A percentile compares a stretch with the other conserved stretches of the same genome.
These are phyloP conservation scores for Neoniphon sammara DNA, from an alignment of 2,797 vertebrate species.

Conservation along the genomic window DNA sequence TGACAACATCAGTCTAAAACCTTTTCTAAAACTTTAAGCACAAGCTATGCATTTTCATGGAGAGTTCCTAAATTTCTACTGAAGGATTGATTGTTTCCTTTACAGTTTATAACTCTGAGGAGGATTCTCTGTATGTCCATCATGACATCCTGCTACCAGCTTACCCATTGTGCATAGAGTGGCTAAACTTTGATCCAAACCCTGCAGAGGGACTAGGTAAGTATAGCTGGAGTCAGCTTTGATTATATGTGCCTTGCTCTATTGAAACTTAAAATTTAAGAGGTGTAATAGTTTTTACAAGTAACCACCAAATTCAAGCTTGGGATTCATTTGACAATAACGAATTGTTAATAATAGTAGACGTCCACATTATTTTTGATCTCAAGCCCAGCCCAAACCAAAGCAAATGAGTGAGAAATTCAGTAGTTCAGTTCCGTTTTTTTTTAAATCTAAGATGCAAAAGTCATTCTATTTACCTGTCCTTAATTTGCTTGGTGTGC, in stretches of 20 bases:
- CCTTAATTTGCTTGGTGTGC: background rate
- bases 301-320: background rate
- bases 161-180: constrained; percentile 94
- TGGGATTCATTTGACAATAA: background rate
- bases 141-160: constrained; percentile 95
- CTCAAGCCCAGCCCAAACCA: too few relatives aligned
- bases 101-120: constrained; percentile 94
- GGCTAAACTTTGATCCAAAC: constrained; percentile 97
- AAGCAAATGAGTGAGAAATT: background rate
- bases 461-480: background rate
- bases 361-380: background rate
- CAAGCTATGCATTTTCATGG: background rate
- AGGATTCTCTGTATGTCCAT: constrained; percentile 94
- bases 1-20: background rate
- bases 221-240: background rate
- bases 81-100: constrained; percentile 13
- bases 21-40: background rate
- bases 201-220: constrained; percentile 88
- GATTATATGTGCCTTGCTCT: background rate
- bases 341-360: background rate
- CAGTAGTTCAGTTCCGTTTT: background rate
- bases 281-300: background rate
- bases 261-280: background rate
- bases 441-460: background rate
- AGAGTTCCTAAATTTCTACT: background rate